Conservation (phyloP, 2,888 invertebrate species). For the Epistrophe grossulariae region DNA sequence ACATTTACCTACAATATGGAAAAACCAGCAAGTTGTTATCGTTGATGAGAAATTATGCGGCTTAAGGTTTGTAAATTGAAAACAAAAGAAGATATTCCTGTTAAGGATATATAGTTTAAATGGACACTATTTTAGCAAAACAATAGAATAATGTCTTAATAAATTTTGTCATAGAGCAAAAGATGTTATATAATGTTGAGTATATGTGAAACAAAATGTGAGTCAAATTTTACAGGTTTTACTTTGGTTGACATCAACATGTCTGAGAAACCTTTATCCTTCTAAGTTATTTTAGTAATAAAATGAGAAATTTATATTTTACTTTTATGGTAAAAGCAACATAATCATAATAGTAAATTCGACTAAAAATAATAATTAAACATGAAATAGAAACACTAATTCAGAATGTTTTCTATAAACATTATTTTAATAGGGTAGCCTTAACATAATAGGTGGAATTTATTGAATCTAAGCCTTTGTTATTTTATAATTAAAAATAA, state of each 20-base stretch:
- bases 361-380: too few species aligned
- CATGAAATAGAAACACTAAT: too few species aligned
- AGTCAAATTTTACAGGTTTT: neutral
- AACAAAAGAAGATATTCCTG: neutral
- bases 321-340: neutral
- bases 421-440: too few species aligned
- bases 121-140: neutral
- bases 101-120: neutral
- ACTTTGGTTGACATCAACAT: neutral
- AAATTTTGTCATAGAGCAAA: neutral
- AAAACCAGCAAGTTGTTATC: neutral
- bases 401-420: too few species aligned
- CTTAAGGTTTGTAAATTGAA: neutral
- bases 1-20: too few species aligned
- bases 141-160: neutral
- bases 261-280: neutral
- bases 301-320: neutral
- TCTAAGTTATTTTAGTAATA: neutral
- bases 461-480: too few species aligned
- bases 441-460: too few species aligned
- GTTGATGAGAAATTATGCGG: neutral
- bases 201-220: neutral
- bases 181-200: too few species aligned
- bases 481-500: too few species aligned
- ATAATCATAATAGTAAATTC: neutral